Conservation (phyloP, 2,113 vertebrate genomes). For the Cacatua alba region DNA sequence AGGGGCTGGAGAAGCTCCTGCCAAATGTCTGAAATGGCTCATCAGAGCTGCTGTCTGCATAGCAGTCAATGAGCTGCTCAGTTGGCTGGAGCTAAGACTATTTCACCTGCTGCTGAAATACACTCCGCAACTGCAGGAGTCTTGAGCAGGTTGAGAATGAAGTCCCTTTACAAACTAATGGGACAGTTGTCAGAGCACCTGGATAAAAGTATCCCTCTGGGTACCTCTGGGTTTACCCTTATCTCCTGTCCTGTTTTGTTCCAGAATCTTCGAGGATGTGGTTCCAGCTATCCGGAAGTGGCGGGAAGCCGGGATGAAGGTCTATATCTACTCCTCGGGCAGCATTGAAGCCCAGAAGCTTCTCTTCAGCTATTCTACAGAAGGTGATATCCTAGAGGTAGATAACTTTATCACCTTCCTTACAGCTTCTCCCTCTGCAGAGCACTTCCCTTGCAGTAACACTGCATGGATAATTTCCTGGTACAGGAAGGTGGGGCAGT, state of each 20-base stretch:
- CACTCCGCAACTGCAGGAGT: neutral
- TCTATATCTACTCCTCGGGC: slow-evolving; percentile 95
- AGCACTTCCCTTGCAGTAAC: neutral
- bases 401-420: slow-evolving; percentile 41
- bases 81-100: neutral
- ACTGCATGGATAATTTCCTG: neutral
- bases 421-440: neutral
- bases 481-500: neutral
- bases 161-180: neutral
- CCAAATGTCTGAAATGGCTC: neutral
- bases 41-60: neutral
- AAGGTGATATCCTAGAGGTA: slow-evolving; percentile 92
- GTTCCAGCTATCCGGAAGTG: slow-evolving; percentile 88
- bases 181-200: neutral
- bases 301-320: slow-evolving; percentile 86
- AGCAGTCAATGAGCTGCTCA: neutral
- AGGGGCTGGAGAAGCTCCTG: neutral
- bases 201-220: neutral
- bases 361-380: slow-evolving; percentile 89
- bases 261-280: slow-evolving; percentile 91
- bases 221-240: neutral
- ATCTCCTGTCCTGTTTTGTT: neutral
- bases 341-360: slow-evolving; percentile 97
- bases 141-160: neutral
- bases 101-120: neutral